A percentile compares a stretch with the other conserved stretches of the same genome.
Conservation (phyloP, 2,888 invertebrate species). For the Metopia argyrocephala region DNA sequence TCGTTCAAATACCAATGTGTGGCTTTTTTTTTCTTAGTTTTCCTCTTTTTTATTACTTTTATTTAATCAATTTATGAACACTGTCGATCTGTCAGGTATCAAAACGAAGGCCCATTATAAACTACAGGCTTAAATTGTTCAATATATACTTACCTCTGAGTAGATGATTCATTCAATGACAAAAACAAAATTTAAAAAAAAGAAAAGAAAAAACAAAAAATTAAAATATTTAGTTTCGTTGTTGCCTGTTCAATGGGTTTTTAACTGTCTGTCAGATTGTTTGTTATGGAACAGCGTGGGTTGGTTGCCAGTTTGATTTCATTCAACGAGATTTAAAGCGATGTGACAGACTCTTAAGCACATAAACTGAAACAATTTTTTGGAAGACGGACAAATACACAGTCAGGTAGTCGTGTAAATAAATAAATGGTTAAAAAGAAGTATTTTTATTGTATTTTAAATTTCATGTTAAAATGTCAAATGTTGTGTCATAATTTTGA, state of each 20-base stretch:
- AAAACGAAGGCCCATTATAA: conserved; percentile 55
- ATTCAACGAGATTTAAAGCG: background rate
- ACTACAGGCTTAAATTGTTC: conserved; percentile 51
- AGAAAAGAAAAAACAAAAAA: no score
- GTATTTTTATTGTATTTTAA: conserved; percentile 38
- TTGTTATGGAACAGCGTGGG: conserved; percentile 38
- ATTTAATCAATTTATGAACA: conserved; percentile 62
- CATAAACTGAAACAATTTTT: background rate
- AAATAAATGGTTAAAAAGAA: conserved; percentile 34
- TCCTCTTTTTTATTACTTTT: conserved; percentile 18
- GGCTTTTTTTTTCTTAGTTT: background rate
- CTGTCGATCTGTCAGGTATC: conserved; percentile 62
- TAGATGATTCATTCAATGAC: conserved; percentile 45
- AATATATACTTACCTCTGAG: conserved; percentile 40
- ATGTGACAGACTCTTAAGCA: background rate
- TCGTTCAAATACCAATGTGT: background rate
- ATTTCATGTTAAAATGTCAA: conserved; percentile 55
- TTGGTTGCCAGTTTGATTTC: conserved; percentile 42
- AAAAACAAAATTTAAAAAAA: background rate
- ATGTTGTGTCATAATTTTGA: conserved; percentile 33
- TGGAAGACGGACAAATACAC: background rate
- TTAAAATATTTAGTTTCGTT: background rate
- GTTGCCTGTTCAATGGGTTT: conserved; percentile 8
- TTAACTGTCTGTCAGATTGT: background rate
- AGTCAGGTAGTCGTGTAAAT: conserved; percentile 43